Percentiles rank a stretch among this genome's conserved stretches.
Evolutionary conservation across 2,888 invertebrate species (phyloP).

Genomic region (Lissonota sp.): DNA sequence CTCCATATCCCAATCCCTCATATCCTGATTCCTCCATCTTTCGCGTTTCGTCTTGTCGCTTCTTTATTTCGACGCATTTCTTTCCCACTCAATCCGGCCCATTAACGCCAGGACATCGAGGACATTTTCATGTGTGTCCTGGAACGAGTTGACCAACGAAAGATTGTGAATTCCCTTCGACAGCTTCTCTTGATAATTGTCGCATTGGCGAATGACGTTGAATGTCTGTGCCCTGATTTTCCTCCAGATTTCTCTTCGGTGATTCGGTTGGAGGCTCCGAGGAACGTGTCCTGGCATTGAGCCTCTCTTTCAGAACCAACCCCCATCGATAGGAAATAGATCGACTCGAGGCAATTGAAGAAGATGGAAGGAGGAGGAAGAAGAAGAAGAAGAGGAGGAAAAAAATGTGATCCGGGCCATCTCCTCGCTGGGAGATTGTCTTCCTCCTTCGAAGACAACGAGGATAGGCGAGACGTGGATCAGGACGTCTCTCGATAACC

Average conservation of each 20-base stretch:
- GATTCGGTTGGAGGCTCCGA: constrained; percentile 5
- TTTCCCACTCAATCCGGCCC: constrained; percentile 39
- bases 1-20: constrained; percentile 57
- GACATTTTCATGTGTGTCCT: background rate
- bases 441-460: constrained; percentile 71
- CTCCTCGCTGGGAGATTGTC: constrained; percentile 84
- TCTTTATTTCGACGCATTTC: constrained; percentile 65
- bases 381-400: constrained; percentile 53
- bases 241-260: constrained; percentile 1
- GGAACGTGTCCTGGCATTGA: constrained; percentile 59
- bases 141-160: constrained; percentile 51
- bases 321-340: constrained; percentile 82
- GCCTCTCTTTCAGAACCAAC: constrained; percentile 8
- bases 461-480: constrained; percentile 35
- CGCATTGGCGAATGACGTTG: constrained; percentile 1
- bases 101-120: background rate
- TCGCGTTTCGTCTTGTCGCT: constrained; percentile 4
- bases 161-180: constrained; percentile 26
- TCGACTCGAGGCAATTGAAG: constrained; percentile 71
- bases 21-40: constrained; percentile 27
- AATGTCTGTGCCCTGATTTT: constrained; percentile 20
- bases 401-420: constrained; percentile 74
- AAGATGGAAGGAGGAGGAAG: constrained; percentile 47
- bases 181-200: background rate
- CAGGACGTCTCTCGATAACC: constrained; percentile 10